Base-by-base conservation (phyloP, 2,888 invertebrate species). In the Lacanobia wlatinum region DNA sequence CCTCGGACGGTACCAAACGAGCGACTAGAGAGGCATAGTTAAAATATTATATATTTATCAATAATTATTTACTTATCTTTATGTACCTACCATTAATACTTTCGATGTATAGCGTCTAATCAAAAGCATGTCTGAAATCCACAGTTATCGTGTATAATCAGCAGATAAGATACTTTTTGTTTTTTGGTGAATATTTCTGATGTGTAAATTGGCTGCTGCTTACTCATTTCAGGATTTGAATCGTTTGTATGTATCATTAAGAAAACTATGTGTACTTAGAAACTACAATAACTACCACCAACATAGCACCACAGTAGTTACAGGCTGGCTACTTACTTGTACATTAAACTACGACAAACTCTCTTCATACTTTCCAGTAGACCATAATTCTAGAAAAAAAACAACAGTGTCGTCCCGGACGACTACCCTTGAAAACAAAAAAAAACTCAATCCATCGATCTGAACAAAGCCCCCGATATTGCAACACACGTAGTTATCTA, bases 11-110 rank as follows among this genome's bases (percentile, higher is more conserved):
- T 90, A 89, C 84, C 92, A 80, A 86, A 77, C 85, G 85, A 82
- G 81, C 87, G 83, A 94, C 94, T 95, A 93, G 85, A 85, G 71
- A 79, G 38, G 55, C 55, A 71, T 83, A 85, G 79, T 84, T 80
- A 83, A 79, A 73, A 88, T 90, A 89, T 88, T 88, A 84, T 86
- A 89, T 91, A 92, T 92, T 92, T 93, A 93, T 91, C 91, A 87
- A 70, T 88, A 86, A 66, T 88, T 86, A 78, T 79, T 76, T 65
- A 71, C 77, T 90, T 90, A 92, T 92, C 91, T 87, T 73, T 85
- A 82, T 66, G 60, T 81, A 85, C 78, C 77, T 82, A 79, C 73
- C 73, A 83, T 82, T 88, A 80, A 85, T 70, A 76, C 67, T 78
- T 85, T 85, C 76, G 83, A 85, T 87, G 82, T 68, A 86, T 48